Evolutionary conservation across 2,888 invertebrate species (phyloP), one percentile per base, ranked within the genome.

Genomic region (Philereme vetulata): DNA sequence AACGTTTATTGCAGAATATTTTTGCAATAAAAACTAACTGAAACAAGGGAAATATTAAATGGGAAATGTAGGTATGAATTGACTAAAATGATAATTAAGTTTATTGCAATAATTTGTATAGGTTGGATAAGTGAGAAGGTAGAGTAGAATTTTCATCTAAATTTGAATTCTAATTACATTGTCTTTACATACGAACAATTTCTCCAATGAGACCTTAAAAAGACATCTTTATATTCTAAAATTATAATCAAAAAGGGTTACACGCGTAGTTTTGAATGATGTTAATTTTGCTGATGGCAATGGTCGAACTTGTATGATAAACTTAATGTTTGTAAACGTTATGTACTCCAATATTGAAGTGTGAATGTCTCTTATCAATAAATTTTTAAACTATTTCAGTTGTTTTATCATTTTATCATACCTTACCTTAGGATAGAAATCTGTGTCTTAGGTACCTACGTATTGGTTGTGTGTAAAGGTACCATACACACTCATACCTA

Each of bases 361-460:
- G 92, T 92, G 92, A 92, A 92, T 92, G 92, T 92, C 92, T 92
- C 92, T 91, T 85, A 91, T 88, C 85, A 91, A 90, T 91, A 90
- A 90, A 91, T 82, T 82, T 82, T 81, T 74, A 86, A 87, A 82
- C 76, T 71, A 53, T 51, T 42, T 8, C 44, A 9, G 46, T 58
- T 56, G 72, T 61, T 63, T 67, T 64, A 44, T 21, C 4, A 21
- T 10, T 6, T 5, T n/a, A n/a, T n/a, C n/a, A 21, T 21, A 21
- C 21, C 21, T 21, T 21, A 21, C 21, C 21, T 21, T 21, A 21
- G 21, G 2, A 21, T 21, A 21, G 21, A 21, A 21, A 21, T 21
- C 1, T 21, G 21, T 21, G 21, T 21, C 21, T 21, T 36, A 36
- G 43, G 5, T 43, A 43, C 43, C n/a, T n/a, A n/a, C n/a, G n/a